Evolutionary conservation across 2,888 invertebrate genomes (phyloP).

Genomic region (Saturnia japonica): DNA sequence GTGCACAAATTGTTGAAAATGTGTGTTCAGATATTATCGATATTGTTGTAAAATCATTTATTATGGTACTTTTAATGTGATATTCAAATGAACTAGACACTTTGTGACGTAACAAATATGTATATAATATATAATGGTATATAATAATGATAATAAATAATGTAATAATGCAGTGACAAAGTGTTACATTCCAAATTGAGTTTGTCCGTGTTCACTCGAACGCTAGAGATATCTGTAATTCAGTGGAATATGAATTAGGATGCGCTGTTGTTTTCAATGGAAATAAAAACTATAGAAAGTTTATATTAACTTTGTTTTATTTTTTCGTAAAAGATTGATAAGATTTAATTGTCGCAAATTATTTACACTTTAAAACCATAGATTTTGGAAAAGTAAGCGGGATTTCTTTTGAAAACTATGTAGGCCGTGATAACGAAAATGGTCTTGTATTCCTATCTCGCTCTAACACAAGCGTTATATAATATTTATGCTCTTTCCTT

Average conservation of each 20-base stretch:
- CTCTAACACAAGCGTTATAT: too few species aligned
- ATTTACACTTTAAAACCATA: too few species aligned
- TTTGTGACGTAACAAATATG: conserved; percentile 46
- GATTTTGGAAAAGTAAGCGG: too few species aligned
- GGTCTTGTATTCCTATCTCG: too few species aligned
- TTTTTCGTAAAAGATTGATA: conserved; percentile 23
- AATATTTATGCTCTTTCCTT: too few species aligned
- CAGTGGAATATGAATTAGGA: conserved; percentile 64
- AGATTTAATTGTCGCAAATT: too few species aligned
- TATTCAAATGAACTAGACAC: conserved; percentile 36
- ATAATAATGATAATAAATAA: not conserved
- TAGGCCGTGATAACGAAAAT: too few species aligned
- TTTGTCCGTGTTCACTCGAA: conserved; percentile 50
- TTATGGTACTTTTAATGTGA: conserved; percentile 39
- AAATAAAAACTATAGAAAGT: conserved; percentile 76
- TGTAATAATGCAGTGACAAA: conserved; percentile 50
- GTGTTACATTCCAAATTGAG: conserved; percentile 74
- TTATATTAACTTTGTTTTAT: conserved; percentile 43
- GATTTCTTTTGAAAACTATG: too few species aligned
- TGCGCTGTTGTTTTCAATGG: conserved; percentile 75
- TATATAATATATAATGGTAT: conserved; percentile 55
- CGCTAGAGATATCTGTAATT: conserved; percentile 45
- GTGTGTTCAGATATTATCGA: conserved; percentile 43
- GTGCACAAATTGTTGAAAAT: conserved; percentile 62
- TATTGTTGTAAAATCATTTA: conserved; percentile 26